Base-by-base conservation (phyloP, 2,113 vertebrate species). In the Opisthocomus hoazin region DNA sequence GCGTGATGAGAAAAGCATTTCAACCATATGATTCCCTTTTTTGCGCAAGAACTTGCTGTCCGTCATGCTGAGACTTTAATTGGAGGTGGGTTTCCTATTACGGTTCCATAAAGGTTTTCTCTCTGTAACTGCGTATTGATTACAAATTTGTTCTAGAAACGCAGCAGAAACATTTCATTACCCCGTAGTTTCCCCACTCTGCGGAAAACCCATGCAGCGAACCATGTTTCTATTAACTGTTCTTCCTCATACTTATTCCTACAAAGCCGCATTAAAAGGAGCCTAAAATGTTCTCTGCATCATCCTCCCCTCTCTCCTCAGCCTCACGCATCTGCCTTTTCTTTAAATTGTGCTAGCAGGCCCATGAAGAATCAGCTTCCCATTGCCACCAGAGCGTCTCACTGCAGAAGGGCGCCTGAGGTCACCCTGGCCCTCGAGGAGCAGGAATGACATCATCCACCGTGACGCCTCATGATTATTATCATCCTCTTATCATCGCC, bases 201-300 rank as follows among this genome's bases (percentile, higher is more conserved):
- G 32, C 58, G 58, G 20, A 84, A 70, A 77, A 12, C 5, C 21
- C 57, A 34, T 0, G 0, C 37, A 21, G 11, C 20, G 34, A 27
- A 43, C 14, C 2, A 3, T 27, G 14, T 11, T 93, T 84, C 63
- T 81, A 66, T 65, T 84, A 39, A 14, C 18, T 6, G 2, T 69
- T 19, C 39, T 82, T 57, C 66, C 74, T 81, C 21, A 23, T 61
- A 50, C 50, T 66, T 54, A 70, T 51, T 65, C 51, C 80, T 74
- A 18, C 12, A 78, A 86, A 58, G 2, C 22, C 46, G 77, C 17
- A 30, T 58, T 86, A 54, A 68, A 90, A 91, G 29, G 16, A 91
- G 23, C 22, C 46, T 46, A 46, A 90, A 88, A 34, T 4, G 1
- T 41, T 70, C 34, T 76, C 51, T 39, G n/a, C 36, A 2, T 0